phyloP scores from a whole-genome alignment of 2,797 vertebrate genomes.

The Karalla daura region DNA sequence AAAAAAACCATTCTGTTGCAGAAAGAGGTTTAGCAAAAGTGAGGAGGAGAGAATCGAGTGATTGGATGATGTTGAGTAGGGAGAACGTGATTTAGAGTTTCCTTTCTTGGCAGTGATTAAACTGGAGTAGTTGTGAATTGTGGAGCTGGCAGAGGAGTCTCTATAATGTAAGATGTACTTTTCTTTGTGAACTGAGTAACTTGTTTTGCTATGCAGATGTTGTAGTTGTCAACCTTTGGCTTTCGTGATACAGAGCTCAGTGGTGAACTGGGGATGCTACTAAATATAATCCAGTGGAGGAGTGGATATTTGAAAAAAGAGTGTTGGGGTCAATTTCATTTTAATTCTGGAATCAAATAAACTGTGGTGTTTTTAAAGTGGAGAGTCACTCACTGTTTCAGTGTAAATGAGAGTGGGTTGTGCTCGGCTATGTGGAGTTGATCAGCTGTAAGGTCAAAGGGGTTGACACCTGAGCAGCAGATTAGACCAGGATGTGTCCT shows the following conservation, averaged over 20 bases:
- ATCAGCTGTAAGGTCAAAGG: neutral
- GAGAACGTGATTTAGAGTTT: too few relatives aligned
- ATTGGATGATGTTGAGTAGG: too few relatives aligned
- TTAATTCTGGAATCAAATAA: neutral
- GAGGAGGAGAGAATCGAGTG: too few relatives aligned
- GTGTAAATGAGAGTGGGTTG: neutral
- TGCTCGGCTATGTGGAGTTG: neutral
- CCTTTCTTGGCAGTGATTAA: too few relatives aligned
- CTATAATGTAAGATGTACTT: neutral
- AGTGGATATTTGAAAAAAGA: too few relatives aligned
- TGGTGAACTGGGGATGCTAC: too few relatives aligned
- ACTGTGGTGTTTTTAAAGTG: neutral
- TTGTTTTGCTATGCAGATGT: neutral
- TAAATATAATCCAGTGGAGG: too few relatives aligned
- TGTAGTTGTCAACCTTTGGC: neutral
- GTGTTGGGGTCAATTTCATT: too few relatives aligned
- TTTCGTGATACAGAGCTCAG: neutral
- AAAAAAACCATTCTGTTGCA: too few relatives aligned
- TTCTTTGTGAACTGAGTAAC: neutral
- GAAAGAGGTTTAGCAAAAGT: too few relatives aligned
- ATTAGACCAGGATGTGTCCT: neutral
- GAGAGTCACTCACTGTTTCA: too few relatives aligned
- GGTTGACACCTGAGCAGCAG: neutral
- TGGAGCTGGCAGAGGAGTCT: neutral
- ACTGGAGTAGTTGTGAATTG: too few relatives aligned